These are phyloP conservation scores for fruit fly (Drosophila melanogaster) DNA, from an alignment of 1,140 invertebrate genomes.

Conservation along the genomic window DNA sequence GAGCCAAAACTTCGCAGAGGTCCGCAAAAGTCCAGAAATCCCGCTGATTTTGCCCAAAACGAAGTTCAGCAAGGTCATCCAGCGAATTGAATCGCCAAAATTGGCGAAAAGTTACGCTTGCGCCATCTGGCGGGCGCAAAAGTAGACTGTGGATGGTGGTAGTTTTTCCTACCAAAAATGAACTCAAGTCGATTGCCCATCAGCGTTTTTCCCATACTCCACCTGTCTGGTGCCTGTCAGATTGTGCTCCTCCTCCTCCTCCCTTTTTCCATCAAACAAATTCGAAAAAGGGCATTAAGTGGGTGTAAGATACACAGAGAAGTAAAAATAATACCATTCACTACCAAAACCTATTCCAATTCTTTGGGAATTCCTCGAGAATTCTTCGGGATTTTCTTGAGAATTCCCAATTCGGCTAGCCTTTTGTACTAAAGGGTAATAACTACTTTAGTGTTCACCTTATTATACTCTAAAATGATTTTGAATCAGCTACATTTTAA, in stretches of 20 bases:
- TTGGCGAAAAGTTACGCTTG: constrained; percentile 58
- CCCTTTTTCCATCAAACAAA: background rate
- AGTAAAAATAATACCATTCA: background rate
- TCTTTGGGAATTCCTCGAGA: too few species aligned
- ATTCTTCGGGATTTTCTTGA: too few species aligned
- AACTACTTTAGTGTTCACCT: too few species aligned
- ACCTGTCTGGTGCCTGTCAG: constrained; percentile 69
- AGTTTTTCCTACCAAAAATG: constrained; percentile 42
- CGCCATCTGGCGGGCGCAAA: constrained; percentile 38
- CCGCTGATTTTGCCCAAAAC: constrained; percentile 9
- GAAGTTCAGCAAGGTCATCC: constrained; percentile 32
- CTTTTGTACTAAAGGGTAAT: too few species aligned
- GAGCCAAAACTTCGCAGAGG: constrained; percentile 6
- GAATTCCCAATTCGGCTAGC: too few species aligned
- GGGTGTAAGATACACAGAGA: constrained; percentile 1
- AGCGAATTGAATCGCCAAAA: constrained; percentile 66
- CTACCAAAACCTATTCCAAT: too few species aligned
- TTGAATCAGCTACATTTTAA: background rate
- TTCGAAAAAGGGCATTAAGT: background rate
- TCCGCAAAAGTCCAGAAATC: background rate
- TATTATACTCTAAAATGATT: background rate
- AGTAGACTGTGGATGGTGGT: background rate
- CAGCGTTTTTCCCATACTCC: constrained; percentile 69
- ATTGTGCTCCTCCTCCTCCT: constrained; percentile 8
- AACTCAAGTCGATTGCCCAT: constrained; percentile 74